A percentile compares a stretch with the other conserved stretches of the same genome.
These are phyloP conservation scores for Conus betulinus DNA, from an alignment of 1,140 invertebrate genomes.

Conservation along the genomic window DNA sequence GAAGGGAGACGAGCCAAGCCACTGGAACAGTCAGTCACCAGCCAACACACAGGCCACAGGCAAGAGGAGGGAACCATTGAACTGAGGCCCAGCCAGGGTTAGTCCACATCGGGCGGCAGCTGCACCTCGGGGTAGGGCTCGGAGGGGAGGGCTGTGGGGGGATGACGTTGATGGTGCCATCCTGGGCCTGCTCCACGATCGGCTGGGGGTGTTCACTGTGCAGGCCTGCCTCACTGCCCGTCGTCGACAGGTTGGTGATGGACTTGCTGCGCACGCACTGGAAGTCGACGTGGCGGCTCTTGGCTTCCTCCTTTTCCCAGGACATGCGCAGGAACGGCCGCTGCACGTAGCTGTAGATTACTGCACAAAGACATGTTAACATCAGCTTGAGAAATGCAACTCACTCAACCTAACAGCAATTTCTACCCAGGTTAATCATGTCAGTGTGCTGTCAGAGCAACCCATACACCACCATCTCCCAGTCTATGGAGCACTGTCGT, in stretches of 20 bases:
- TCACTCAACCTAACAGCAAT: too few relatives aligned
- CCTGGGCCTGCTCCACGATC: conserved; percentile 78
- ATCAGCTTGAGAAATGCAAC: too few relatives aligned
- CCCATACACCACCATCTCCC: too few relatives aligned
- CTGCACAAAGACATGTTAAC: conserved; percentile 72
- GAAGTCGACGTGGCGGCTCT: conserved; percentile 99
- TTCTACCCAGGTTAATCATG: too few relatives aligned
- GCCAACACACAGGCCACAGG: too few relatives aligned
- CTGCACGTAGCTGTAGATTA: conserved; percentile 99
- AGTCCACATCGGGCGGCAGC: conserved; percentile 69
- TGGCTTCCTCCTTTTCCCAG: conserved; percentile 99
- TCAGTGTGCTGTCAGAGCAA: too few relatives aligned
- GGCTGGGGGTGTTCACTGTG: conserved; percentile 88
- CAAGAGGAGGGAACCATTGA: too few relatives aligned
- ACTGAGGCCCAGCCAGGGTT: too few relatives aligned
- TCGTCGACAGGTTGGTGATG: conserved; percentile 73
- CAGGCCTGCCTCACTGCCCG: conserved; percentile 43
- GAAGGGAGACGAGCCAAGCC: too few relatives aligned
- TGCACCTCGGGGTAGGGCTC: conserved; percentile 74
- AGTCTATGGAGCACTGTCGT: too few relatives aligned
- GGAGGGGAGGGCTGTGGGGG: conserved; percentile 75
- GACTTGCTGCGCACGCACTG: conserved; percentile 78
- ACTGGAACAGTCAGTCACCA: too few relatives aligned
- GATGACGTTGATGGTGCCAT: conserved; percentile 67
- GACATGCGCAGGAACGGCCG: conserved; percentile 99